A percentile compares a stretch with the other conserved stretches of the same genome.
phyloP scores from a whole-genome alignment of 1,140 invertebrate species.

The Zaprionus gabonicus region DNA sequence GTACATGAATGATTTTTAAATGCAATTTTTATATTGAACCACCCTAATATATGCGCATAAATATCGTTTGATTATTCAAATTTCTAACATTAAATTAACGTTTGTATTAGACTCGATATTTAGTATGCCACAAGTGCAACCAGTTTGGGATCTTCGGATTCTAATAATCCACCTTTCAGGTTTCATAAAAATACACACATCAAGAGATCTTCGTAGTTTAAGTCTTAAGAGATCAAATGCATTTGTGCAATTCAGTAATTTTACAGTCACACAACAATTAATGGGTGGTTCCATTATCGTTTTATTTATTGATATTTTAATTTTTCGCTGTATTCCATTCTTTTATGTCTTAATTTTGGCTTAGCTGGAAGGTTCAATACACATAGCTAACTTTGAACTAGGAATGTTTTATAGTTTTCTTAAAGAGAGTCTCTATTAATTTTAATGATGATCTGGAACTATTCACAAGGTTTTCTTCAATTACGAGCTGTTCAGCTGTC shows the following conservation, averaged over 20 bases:
- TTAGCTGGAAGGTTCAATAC: neutral
- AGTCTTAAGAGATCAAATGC: neutral
- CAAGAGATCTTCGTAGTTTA: neutral
- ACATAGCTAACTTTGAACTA: neutral
- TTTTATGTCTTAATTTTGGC: neutral
- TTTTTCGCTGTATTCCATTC: neutral
- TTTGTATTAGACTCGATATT: neutral
- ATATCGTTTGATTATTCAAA: constrained; percentile 2
- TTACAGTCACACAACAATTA: neutral
- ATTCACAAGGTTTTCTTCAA: too few species aligned
- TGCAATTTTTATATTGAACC: neutral
- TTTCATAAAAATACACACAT: constrained; percentile 55
- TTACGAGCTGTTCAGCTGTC: too few species aligned
- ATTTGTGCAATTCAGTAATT: neutral
- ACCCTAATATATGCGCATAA: neutral
- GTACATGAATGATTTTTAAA: neutral
- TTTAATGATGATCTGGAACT: neutral
- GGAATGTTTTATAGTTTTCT: neutral
- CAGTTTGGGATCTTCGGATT: constrained; percentile 40
- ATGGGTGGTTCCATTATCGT: neutral
- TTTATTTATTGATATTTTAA: neutral
- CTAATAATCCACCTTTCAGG: constrained; percentile 37
- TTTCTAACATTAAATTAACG: neutral
- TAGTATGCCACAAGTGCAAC: constrained; percentile 37
- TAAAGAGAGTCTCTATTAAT: neutral